Conservation (phyloP, 64 coral and sea anemone genomes). For the Hydrozoanthus tunicans region DNA sequence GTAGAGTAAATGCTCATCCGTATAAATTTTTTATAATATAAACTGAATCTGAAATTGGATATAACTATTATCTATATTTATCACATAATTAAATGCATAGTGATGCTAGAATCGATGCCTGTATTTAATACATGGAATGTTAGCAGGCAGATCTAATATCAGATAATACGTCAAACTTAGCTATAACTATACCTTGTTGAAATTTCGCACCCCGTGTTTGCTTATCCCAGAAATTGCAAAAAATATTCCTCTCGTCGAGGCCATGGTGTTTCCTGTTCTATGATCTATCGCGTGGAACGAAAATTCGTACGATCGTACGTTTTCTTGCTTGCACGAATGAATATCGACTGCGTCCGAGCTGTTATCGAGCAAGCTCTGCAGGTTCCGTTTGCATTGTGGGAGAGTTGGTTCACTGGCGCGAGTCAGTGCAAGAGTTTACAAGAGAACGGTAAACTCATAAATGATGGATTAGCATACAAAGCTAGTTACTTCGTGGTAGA, state of each 20-base stretch:
- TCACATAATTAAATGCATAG: no score
- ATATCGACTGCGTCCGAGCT: conserved; percentile 49
- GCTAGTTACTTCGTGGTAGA: conserved; percentile 54
- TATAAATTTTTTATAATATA: no score
- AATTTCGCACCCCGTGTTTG: conserved; percentile 16
- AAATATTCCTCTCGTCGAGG: not conserved
- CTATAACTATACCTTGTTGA: conserved; percentile 20
- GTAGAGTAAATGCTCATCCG: no score
- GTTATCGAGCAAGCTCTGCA: conserved; percentile 24
- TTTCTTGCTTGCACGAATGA: not conserved
- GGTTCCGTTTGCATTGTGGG: conserved; percentile 42
- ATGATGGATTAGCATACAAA: conserved; percentile 61
- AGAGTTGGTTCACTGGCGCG: conserved; percentile 47
- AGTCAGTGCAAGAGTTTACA: conserved; percentile 61
- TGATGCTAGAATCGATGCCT: not conserved
- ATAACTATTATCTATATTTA: no score
- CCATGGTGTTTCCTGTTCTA: not conserved
- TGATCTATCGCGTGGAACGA: not conserved
- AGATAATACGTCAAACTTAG: not conserved
- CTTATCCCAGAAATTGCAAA: conserved; percentile 10
- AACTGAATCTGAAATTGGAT: no score
- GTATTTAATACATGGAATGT: not conserved
- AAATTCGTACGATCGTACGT: not conserved
- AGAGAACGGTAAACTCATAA: conserved; percentile 62
- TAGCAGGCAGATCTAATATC: not conserved